Evolutionary conservation across 2,888 invertebrate species (phyloP).

Genomic region (Chloromyia formosa): DNA sequence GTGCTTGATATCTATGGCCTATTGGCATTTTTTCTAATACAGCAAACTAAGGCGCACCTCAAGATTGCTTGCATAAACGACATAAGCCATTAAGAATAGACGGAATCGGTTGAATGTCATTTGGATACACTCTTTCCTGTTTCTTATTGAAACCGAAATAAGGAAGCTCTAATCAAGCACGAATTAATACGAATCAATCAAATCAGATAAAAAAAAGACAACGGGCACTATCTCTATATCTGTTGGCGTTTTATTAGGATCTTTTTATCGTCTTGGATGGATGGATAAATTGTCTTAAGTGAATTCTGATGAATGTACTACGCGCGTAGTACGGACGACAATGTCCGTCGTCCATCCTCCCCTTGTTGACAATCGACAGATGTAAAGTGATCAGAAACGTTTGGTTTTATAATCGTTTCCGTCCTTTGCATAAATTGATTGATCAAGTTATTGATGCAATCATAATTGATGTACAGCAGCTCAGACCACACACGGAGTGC

Average conservation of each 20-base stretch:
- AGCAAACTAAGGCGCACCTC: too few relatives aligned
- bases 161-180: conserved; percentile 22
- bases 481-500: neutral
- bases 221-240: neutral
- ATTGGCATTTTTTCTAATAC: too few relatives aligned
- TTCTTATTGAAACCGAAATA: conserved; percentile 12
- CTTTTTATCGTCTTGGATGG: neutral
- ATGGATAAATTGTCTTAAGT: too few relatives aligned
- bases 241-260: neutral
- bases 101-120: too few relatives aligned
- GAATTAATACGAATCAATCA: conserved; percentile 30
- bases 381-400: conserved; percentile 13
- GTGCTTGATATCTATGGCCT: too few relatives aligned
- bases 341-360: too few relatives aligned
- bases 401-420: neutral
- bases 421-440: conserved; percentile 27
- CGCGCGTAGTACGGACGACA: too few relatives aligned
- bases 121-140: conserved; percentile 11
- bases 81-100: too few relatives aligned
- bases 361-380: too few relatives aligned
- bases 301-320: too few relatives aligned
- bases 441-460: conserved; percentile 15
- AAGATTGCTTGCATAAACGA: too few relatives aligned
- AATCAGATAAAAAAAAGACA: conserved; percentile 9
- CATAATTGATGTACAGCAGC: neutral